phyloP scores from a whole-genome alignment of 2,888 invertebrate species.

The Lasioglossum oenotherae region DNA sequence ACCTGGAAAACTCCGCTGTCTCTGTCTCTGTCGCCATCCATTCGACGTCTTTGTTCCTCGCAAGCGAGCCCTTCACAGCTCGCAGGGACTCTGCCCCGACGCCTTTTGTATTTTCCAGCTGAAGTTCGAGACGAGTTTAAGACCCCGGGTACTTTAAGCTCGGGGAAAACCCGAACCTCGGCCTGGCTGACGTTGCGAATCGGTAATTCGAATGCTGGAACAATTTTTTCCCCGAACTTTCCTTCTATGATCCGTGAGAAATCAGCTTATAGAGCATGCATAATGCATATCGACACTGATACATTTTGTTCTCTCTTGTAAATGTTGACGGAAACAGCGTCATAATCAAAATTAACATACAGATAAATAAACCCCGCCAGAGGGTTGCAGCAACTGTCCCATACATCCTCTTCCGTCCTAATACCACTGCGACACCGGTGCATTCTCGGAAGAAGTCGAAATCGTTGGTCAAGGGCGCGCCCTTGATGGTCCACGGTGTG shows the following conservation, averaged over 20 bases:
- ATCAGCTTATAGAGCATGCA: not conserved
- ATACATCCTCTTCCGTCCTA: not conserved
- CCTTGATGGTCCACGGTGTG: not conserved
- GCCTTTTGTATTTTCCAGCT: slow-evolving; percentile 39
- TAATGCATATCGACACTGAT: too few relatives aligned
- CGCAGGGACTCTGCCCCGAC: slow-evolving; percentile 11
- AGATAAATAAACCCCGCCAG: not conserved
- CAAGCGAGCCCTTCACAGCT: not conserved
- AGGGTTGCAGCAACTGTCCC: not conserved
- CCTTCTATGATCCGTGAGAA: not conserved
- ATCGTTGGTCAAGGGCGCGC: slow-evolving; percentile 27
- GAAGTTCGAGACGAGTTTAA: slow-evolving; percentile 44
- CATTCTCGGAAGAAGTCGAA: not conserved
- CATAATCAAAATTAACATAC: not conserved
- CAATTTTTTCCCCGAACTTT: not conserved
- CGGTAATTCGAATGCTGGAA: not conserved
- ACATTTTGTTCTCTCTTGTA: not conserved
- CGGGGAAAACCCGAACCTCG: not conserved
- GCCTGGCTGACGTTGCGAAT: slow-evolving; percentile 28
- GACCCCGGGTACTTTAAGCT: slow-evolving; percentile 14
- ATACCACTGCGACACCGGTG: not conserved
- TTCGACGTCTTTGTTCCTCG: not conserved
- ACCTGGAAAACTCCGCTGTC: not conserved
- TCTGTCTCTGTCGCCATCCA: not conserved
- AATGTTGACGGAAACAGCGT: not conserved